phyloP scores from a whole-genome alignment of 2,888 invertebrate genomes.

The Cantharis rufa region DNA sequence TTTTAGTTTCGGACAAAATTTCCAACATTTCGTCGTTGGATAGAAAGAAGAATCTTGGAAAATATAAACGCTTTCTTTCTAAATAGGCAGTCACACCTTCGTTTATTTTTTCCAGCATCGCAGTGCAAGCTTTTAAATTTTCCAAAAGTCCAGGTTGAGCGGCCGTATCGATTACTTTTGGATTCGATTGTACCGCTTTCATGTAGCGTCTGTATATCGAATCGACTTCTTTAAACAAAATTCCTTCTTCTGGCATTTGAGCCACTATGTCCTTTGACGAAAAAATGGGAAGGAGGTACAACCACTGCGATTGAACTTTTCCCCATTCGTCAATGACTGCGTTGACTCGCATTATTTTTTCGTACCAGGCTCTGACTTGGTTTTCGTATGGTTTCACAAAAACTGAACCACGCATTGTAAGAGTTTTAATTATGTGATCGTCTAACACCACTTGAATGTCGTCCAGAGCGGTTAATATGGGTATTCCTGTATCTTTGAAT shows the following conservation, averaged over 20 bases:
- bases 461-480: conserved; percentile 73
- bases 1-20: conserved; percentile 87
- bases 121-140: conserved; percentile 69
- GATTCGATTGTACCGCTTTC: conserved; percentile 65
- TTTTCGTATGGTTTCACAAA: conserved; percentile 81
- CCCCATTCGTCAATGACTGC: conserved; percentile 82
- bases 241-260: conserved; percentile 84
- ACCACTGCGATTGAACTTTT: conserved; percentile 84
- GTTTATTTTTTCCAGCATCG: conserved; percentile 77
- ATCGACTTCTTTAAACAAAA: conserved; percentile 76
- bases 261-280: conserved; percentile 83
- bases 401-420: conserved; percentile 83
- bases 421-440: conserved; percentile 81
- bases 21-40: conserved; percentile 91
- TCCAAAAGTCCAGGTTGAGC: conserved; percentile 71
- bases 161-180: conserved; percentile 68
- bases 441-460: conserved; percentile 80
- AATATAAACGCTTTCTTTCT: conserved; percentile 81
- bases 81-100: conserved; percentile 82
- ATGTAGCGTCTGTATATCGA: conserved; percentile 69
- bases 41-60: conserved; percentile 87
- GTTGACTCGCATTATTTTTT: conserved; percentile 70
- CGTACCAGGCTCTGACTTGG: conserved; percentile 74
- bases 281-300: conserved; percentile 85
- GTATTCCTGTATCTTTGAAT: conserved; percentile 74